These are phyloP conservation scores for Myoxocephalus aenaeus DNA, from an alignment of 2,797 vertebrate genomes.

Conservation along the genomic window DNA sequence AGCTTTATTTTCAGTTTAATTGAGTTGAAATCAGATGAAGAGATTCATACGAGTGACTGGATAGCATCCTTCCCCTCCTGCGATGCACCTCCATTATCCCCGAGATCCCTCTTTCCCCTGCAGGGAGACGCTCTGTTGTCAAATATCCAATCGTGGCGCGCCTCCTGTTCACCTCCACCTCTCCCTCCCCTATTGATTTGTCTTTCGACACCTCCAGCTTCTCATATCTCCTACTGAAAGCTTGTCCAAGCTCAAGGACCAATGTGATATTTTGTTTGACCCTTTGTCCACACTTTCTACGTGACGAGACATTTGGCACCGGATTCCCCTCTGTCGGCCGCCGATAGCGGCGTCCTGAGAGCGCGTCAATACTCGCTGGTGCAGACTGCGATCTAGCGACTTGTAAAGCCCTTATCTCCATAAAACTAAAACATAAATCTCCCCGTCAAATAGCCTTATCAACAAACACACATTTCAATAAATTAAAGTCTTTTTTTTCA, in stretches of 20 bases:
- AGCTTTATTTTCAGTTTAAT: not conserved
- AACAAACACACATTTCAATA: conserved; percentile 31
- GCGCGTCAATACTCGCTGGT: not conserved
- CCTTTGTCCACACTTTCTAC: conserved; percentile 12
- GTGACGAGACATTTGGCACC: conserved; percentile 26
- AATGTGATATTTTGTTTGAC: conserved; percentile 31
- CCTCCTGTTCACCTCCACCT: conserved; percentile 29
- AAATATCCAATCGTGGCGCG: conserved; percentile 29
- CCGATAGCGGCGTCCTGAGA: conserved; percentile 30
- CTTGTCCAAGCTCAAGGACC: conserved; percentile 26
- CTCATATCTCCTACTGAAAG: conserved; percentile 16
- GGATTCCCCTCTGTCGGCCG: conserved; percentile 40
- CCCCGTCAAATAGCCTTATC: conserved; percentile 38
- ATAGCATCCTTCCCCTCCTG: conserved; percentile 4
- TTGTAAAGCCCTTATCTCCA: conserved; percentile 32
- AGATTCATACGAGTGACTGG: not conserved
- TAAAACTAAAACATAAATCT: conserved; percentile 29
- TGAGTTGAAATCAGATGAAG: not conserved
- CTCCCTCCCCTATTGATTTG: conserved; percentile 38
- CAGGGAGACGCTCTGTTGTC: conserved; percentile 4
- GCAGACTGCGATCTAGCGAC: not conserved
- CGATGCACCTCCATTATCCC: conserved; percentile 9
- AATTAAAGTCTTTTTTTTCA: conserved; percentile 10
- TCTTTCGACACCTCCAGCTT: conserved; percentile 9
- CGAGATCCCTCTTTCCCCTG: not conserved